Evolutionary conservation across 2,888 invertebrate genomes (phyloP), one percentile per base, ranked within the genome.

Genomic region (Pristionchus japonicus): DNA sequence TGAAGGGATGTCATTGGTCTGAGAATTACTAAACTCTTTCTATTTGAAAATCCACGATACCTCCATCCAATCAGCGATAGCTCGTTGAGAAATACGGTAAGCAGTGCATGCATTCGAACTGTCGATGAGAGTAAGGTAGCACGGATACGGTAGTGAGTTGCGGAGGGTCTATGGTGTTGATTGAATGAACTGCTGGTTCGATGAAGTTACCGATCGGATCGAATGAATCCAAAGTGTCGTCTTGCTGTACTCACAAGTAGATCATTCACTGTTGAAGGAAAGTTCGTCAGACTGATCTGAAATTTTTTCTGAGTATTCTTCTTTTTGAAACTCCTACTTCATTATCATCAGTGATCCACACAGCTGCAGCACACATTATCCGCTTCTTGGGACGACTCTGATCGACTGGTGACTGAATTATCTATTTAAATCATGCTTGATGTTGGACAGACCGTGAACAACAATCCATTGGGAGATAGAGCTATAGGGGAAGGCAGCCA

Each of bases 21-120:
- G 82, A 15, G 34, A 3, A 13, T 37, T 20, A 3, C 4, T 0
- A 17, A 2, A 47, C 0, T n/a, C n/a, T 47, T 27, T 13, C n/a
- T n/a, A 27, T 27, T 47, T 2, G 3, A 11, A 27, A n/a, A 1
- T 15, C 0, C n/a, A 77, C 43, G 7, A 3, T n/a, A 83, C 82
- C 82, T 49, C 82, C 82, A 83, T 52, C 82, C 82, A 34, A 83
- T 83, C 31, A 83, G 31, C 13, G 82, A 83, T 34, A 83, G 17
- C 15, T 83, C 82, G n/a, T 83, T 83, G 3, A 83, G 34, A 31
- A 83, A 83, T 31, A 83, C 82, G 23, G 82, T 83, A 17, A 83
- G 82, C 20, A 83, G 31, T 3, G 82, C 82, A 23, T 83, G 82
- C 82, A 83, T 83, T 27, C 82, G 82, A 52, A 83, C 34, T 37